Evolutionary conservation across 2,797 vertebrate species (phyloP).

Genomic region (Coregonus suidteri): DNA sequence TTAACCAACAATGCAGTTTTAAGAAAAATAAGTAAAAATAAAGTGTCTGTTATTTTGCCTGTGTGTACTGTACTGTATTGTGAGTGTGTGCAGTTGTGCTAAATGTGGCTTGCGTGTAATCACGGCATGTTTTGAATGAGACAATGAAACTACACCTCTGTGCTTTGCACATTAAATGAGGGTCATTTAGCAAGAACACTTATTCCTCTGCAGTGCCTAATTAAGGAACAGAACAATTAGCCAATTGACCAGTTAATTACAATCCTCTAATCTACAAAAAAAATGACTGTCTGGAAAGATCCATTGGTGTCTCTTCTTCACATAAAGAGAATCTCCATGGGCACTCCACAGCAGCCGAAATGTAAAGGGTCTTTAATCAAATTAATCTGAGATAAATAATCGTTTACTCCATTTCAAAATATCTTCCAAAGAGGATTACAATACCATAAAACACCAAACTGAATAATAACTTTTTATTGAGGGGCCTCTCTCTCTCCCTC

Average conservation of each 20-base stretch:
- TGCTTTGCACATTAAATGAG: constrained; percentile 54
- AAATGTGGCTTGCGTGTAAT: constrained; percentile 6
- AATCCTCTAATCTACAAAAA: constrained; percentile 74
- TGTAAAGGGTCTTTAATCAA: constrained; percentile 77
- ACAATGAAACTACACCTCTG: constrained; percentile 29
- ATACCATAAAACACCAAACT: constrained; percentile 65
- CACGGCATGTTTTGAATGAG: constrained; percentile 26
- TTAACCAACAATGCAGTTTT: too few species aligned
- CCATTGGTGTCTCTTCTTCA: constrained; percentile 56
- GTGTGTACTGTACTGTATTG: neutral
- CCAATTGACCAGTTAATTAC: constrained; percentile 78
- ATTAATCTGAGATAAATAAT: constrained; percentile 80
- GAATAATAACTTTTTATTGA: constrained; percentile 42
- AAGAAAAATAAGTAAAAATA: too few species aligned
- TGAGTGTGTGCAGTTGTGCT: neutral
- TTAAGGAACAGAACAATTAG: constrained; percentile 75
- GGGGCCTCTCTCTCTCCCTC: too few species aligned
- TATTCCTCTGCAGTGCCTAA: constrained; percentile 65
- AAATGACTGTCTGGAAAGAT: constrained; percentile 63
- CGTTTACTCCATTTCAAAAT: constrained; percentile 68
- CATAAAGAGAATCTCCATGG: constrained; percentile 70
- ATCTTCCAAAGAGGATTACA: constrained; percentile 74
- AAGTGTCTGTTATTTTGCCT: constrained; percentile 1
- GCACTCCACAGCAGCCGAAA: constrained; percentile 66
- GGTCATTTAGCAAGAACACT: constrained; percentile 60